Conservation (phyloP, 2,797 vertebrate species). For the Ceryle rudis region DNA sequence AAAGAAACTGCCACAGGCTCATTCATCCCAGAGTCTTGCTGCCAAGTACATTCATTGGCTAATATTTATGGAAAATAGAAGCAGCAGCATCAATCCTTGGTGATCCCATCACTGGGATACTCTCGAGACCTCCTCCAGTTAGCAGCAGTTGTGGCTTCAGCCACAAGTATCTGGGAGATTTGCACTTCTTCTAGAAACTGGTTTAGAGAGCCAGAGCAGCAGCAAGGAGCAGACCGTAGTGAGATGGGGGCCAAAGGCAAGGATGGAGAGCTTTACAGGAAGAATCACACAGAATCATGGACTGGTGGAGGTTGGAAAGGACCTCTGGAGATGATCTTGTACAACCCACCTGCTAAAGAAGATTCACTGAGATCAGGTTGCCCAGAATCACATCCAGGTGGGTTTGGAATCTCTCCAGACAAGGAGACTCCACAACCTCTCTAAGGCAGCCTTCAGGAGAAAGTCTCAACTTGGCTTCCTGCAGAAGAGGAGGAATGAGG, state of each 20-base stretch:
- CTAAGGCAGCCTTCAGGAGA: not conserved
- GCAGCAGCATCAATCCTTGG: not conserved
- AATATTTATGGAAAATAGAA: not conserved
- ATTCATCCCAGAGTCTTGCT: not conserved
- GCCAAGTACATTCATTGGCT: not conserved
- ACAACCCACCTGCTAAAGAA: not conserved
- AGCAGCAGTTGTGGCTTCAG: not conserved
- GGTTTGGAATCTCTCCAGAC: not conserved
- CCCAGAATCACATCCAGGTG: not conserved
- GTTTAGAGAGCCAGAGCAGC: not conserved
- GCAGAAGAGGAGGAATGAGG: rapidly evolving
- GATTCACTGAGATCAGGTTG: not conserved
- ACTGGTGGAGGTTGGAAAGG: not conserved
- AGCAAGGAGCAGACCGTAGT: not conserved
- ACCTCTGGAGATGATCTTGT: not conserved
- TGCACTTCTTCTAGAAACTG: not conserved
- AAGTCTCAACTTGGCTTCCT: not conserved
- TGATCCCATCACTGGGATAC: not conserved
- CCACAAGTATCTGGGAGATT: not conserved
- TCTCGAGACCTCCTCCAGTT: not conserved
- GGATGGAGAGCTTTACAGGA: not conserved
- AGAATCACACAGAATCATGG: not conserved
- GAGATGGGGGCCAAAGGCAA: not conserved
- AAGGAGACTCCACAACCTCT: not conserved
- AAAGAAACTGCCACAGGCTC: not conserved